Base-by-base conservation (phyloP, 2,888 invertebrate genomes). In the Nycteola revayana region DNA sequence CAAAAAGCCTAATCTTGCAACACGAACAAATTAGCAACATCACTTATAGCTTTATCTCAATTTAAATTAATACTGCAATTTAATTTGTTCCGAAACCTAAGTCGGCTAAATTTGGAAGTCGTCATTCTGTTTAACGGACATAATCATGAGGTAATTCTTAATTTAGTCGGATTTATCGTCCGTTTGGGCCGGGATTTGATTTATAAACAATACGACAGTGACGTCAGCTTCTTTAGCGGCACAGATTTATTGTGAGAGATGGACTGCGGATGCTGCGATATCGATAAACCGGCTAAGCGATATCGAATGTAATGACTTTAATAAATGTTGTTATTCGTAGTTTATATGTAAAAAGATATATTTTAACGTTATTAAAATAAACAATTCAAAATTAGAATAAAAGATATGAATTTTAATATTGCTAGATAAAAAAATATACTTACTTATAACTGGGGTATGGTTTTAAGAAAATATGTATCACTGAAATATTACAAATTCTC, bases 211-310 rank as follows among this genome's bases (percentile, higher is more conserved):
- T 86, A 78, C 82, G 77, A 83, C 84, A 81, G 66, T 87, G 87
- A 88, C 87, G 87, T 84, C 81, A 86, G 87, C 87, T 87, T 82
- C 87, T 87, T 86, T 87, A 87, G 82, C 79, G 81, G 81, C 75
- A 66, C 76, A 76, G 85, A 87, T 87, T 88, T 86, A 88, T 86
- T 57, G 77, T 74, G 82, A 87, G 86, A 51, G 82, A 42, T 69
- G 84, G 35, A 57, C 33, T 44, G 10, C 8, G 48, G 60, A 64
- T 63, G 63, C 55, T 64, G 61, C n/a, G 68, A 69, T 52, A 46
- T 61, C 46, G 56, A 65, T 50, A 17, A 3, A 7, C 10, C 2
- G 14, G 20, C 8, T 28, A 42, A 34, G 34, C 38, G 39, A 36
- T 39, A 31, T 36, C 39, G 30, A 36, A 28, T 11, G 14, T 26